Evolutionary conservation across 2,113 vertebrate species (phyloP), one percentile per base, ranked within the genome.

Genomic region (Gyps fulvus): DNA sequence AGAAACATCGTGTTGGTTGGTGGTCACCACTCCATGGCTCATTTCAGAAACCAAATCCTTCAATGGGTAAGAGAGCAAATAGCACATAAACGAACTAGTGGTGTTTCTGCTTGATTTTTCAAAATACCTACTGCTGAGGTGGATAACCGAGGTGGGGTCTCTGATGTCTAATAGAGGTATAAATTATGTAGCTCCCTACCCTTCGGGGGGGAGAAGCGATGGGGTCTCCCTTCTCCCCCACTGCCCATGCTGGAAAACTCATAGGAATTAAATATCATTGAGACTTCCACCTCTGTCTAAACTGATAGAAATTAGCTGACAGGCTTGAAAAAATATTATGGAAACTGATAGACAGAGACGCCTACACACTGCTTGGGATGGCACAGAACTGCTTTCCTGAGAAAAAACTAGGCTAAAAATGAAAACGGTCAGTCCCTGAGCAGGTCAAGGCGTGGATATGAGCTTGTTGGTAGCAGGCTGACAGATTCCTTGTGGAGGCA

Each of bases 341-440:
- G 89, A 61, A 96, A 66, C 80, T 78, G 94, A 74, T 78, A 92
- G 93, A 89, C 91, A 58, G 76, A 93, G 50, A 84, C 89, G 73
- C 87, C 93, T 91, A 92, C 87, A 59, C 65, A 9, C 20, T 84
- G 23, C 55, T 62, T 66, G 2, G 0, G 45, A 66, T 66, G 71
- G 72, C 59, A 58, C 50, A 90, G 76, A 89, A 40, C 59, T 16
- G n/a, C 23, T 70, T 73, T 63, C 34, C 72, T 1, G 2, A 57
- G 22, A 79, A 84, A 54, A 86, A 71, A 6, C 4, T 27, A 31
- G 34, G 43, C 69, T 93, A 47, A 58, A 89, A 82, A 55, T 42
- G 10, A 63, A 95, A 94, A 42, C 0, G 69, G 87, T 40, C 89
- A 95, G 67, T 65, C 27, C 59, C 59, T 26, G 63, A 90, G 88